Evolutionary conservation across 2,113 vertebrate genomes (phyloP).

Genomic region (Regulus satrapa): DNA sequence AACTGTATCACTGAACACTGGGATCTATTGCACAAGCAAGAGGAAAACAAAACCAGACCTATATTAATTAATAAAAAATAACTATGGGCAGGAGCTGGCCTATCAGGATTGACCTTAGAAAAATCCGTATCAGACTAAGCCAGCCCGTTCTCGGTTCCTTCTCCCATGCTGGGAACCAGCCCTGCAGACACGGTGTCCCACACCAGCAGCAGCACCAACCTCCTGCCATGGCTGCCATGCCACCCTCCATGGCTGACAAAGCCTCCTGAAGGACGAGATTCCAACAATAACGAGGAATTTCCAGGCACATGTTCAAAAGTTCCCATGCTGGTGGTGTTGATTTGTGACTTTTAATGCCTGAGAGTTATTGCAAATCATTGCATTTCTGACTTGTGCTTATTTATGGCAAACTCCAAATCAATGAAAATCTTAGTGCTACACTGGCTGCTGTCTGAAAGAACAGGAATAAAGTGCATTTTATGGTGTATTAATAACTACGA

Average conservation of each 20-base stretch:
- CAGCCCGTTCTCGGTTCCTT: rapidly evolving
- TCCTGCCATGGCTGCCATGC: too few relatives aligned
- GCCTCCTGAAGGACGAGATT: background rate
- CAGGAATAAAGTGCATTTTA: background rate
- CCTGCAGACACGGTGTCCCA: rapidly evolving
- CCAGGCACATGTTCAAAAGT: background rate
- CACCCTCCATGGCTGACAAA: background rate
- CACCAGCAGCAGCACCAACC: background rate
- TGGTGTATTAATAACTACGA: background rate
- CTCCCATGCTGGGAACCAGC: rapidly evolving
- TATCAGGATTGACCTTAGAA: background rate
- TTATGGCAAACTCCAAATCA: background rate
- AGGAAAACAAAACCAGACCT: background rate
- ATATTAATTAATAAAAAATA: background rate
- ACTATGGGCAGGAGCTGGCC: background rate
- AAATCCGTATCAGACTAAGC: background rate
- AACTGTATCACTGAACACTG: background rate
- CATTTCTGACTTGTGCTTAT: background rate
- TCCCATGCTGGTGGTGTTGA: background rate
- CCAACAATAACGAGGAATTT: background rate
- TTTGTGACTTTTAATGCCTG: background rate
- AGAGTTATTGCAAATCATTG: background rate
- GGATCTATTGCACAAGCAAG: background rate
- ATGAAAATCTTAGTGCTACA: background rate
- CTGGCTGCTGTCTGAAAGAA: background rate